phyloP scores from a whole-genome alignment of 1,140 invertebrate genomes.

The Drosophila sturtevanti region DNA sequence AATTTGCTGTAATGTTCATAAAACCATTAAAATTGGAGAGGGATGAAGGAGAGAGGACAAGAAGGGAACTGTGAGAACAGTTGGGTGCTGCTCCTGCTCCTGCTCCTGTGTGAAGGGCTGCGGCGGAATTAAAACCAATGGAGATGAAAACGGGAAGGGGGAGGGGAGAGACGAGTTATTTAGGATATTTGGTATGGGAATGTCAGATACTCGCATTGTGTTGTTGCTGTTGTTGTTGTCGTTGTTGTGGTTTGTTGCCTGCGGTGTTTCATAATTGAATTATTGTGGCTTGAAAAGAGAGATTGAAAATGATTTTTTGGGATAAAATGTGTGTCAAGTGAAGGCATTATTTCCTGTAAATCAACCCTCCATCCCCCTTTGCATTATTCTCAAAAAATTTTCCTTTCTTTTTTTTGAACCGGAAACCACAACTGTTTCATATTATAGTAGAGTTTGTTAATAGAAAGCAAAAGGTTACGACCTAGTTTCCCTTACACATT shows the following conservation, averaged over 20 bases:
- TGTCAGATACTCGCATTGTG: neutral
- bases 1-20: slow-evolving; percentile 56
- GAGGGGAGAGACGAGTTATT: neutral
- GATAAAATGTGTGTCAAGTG: neutral
- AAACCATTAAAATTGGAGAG: slow-evolving; percentile 16
- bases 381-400: neutral
- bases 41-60: neutral
- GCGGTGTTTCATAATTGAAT: slow-evolving; percentile 51
- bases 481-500: no score
- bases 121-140: neutral
- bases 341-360: neutral
- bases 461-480: no score
- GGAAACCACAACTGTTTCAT: neutral
- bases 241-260: slow-evolving; percentile 3
- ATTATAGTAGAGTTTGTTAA: no score
- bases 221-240: no score
- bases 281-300: slow-evolving; percentile 32
- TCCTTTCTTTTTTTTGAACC: no score
- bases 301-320: slow-evolving; percentile 11
- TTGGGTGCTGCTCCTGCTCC: neutral
- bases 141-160: neutral
- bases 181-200: neutral
- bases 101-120: neutral
- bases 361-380: neutral
- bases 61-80: neutral